Evolutionary conservation across 2,797 vertebrate genomes (phyloP).

Genomic region (Pelobates cultripes): DNA sequence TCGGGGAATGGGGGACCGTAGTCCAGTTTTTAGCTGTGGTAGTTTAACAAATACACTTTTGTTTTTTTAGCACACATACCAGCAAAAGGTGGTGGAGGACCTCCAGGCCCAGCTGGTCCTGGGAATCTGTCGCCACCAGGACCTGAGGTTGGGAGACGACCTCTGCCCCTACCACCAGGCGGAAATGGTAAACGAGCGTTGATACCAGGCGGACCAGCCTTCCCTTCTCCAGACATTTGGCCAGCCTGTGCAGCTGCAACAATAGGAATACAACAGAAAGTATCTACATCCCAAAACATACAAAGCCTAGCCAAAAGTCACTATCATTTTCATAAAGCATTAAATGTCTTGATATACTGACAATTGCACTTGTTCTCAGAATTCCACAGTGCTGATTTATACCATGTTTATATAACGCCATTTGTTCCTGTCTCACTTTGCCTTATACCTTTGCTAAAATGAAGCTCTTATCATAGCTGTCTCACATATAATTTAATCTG

Average conservation of each 20-base stretch:
- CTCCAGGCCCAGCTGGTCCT: constrained; percentile 91
- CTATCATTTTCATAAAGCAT: too few species aligned
- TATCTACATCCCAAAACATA: constrained; percentile 33
- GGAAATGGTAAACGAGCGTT: constrained; percentile 88
- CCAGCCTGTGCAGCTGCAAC: constrained; percentile 88
- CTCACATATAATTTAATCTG: too few species aligned
- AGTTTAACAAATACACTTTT: not conserved
- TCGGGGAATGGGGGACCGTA: too few species aligned
- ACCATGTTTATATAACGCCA: too few species aligned
- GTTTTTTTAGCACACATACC: constrained; percentile 69
- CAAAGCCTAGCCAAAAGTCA: too few species aligned
- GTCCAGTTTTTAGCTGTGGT: too few species aligned
- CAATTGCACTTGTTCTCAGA: too few species aligned
- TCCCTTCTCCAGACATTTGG: constrained; percentile 98
- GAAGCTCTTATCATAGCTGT: too few species aligned
- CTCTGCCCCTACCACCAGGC: constrained; percentile 86
- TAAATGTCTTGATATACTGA: too few species aligned
- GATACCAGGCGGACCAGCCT: constrained; percentile 93
- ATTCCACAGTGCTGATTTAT: too few species aligned
- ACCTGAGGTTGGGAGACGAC: constrained; percentile 89
- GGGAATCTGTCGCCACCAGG: constrained; percentile 94
- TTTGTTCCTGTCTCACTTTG: too few species aligned
- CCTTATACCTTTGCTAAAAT: too few species aligned
- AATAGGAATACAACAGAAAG: constrained; percentile 55
- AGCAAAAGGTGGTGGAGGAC: constrained; percentile 93